Evolutionary conservation across 2,888 invertebrate species (phyloP), one percentile per base, ranked within the genome.

Genomic region (Protonemura montana): DNA sequence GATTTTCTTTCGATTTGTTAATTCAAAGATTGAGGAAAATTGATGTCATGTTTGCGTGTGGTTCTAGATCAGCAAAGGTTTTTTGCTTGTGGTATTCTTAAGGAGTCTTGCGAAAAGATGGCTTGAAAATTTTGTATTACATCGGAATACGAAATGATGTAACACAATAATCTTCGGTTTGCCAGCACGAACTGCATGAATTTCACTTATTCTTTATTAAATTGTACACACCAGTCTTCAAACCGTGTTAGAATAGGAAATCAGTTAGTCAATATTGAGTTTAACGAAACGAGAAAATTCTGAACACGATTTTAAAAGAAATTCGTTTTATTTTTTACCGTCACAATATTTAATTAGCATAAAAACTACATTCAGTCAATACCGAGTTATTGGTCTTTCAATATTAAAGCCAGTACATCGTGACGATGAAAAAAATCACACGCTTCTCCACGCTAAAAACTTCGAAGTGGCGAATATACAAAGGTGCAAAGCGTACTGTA

Each of bases 401-500:
- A 59, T 10, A 21, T 21, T 10, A 59, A 59, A 59, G 59, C 21
- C 13, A 21, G 59, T 59, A 59, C 16, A 16, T 59, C 59, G 59
- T 59, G 59, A 59, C 21, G 59, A 2, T 10, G 59, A 21, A 13
- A 59, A 59, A 59, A 59, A 59, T 59, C 59, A 59, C 59, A 59
- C 13, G 13, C 59, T 10, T 13, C 2, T 59, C 21, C 59, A 59
- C 21, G 35, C 35, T 35, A 35, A 59, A 59, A 59, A 59, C 59
- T 59, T 59, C 13, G 59, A 2, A 59, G 16, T 59, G 59, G 59
- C 21, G 59, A 59, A 59, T 59, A 41, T 41, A n/a, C n/a, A 59
- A 59, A 59, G 59, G 59, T 59, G 59, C 59, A 59, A 59, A 59
- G 59, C 21, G 59, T 59, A 59, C 59, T 59, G 59, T 59, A 59